Evolutionary conservation across 92 coral and sea anemone species (phyloP).

Genomic region (Plumapathes pennacea): DNA sequence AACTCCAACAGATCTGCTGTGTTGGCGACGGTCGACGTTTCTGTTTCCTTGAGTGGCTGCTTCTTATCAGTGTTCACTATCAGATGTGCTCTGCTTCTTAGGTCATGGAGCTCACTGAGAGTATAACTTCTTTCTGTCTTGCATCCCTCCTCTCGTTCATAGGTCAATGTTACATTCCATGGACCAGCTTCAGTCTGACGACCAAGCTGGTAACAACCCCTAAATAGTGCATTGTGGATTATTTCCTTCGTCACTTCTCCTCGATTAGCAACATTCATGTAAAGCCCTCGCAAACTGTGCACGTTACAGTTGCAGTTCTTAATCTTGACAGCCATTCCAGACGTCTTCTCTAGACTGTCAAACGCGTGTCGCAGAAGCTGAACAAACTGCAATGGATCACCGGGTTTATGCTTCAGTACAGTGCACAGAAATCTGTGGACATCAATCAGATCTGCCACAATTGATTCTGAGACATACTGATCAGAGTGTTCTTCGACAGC

Average conservation of each 20-base stretch:
- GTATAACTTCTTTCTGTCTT: constrained; percentile 4
- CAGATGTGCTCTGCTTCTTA: constrained; percentile 69
- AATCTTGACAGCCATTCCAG: constrained; percentile 54
- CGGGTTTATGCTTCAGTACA: constrained; percentile 26
- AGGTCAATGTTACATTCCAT: constrained; percentile 54
- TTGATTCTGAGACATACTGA: constrained; percentile 54
- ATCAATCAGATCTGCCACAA: constrained; percentile 67
- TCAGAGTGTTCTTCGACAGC: constrained; percentile 79
- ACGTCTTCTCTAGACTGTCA: constrained; percentile 1
- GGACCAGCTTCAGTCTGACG: constrained; percentile 1
- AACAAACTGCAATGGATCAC: constrained; percentile 14
- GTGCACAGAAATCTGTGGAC: constrained; percentile 60
- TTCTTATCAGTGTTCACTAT: constrained; percentile 58
- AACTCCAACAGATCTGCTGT: constrained; percentile 39
- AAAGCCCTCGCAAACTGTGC: constrained; percentile 59
- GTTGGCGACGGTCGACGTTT: constrained; percentile 4
- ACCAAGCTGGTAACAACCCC: constrained; percentile 35
- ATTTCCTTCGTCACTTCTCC: constrained; percentile 74
- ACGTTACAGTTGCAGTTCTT: constrained; percentile 57
- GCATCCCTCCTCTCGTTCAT: constrained; percentile 1
- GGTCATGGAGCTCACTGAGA: constrained; percentile 55
- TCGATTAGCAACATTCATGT: constrained; percentile 70
- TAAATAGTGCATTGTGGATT: constrained; percentile 36
- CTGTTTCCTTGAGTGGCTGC: constrained; percentile 27
- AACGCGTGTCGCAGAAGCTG: constrained; percentile 16